Evolutionary conservation across 2,113 vertebrate genomes (phyloP).

Genomic region (Percina caprodes): DNA sequence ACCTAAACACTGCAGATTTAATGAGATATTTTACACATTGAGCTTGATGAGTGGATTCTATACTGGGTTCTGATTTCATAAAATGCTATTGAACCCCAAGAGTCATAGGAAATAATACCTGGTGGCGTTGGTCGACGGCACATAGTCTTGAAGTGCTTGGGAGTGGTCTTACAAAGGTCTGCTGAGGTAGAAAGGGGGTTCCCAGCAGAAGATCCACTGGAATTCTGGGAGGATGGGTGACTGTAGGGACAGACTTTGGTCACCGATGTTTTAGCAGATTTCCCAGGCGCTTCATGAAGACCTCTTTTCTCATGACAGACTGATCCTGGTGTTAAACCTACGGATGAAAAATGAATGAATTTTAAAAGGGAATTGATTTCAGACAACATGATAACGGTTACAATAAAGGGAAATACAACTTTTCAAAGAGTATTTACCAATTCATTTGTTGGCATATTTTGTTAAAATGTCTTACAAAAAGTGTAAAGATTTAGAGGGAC

Average conservation of each 20-base stretch:
- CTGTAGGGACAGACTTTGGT: slow-evolving; percentile 92
- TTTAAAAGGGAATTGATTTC: background rate
- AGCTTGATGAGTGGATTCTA: background rate
- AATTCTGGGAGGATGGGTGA: slow-evolving; percentile 85
- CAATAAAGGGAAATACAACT: background rate
- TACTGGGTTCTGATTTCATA: background rate
- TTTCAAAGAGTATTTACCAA: background rate
- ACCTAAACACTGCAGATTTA: background rate
- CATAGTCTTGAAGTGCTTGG: slow-evolving; percentile 96
- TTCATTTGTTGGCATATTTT: background rate
- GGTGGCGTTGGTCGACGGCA: slow-evolving; percentile 91
- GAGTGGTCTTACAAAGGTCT: slow-evolving; percentile 92
- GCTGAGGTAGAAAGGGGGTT: slow-evolving; percentile 92
- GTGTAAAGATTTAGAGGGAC: background rate
- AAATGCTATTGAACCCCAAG: background rate
- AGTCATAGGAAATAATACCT: slow-evolving; percentile 74
- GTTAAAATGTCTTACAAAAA: background rate
- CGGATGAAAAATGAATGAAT: background rate
- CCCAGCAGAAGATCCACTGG: slow-evolving; percentile 83
- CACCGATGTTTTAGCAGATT: slow-evolving; percentile 82
- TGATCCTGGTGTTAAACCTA: slow-evolving; percentile 78
- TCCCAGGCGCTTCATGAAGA: slow-evolving; percentile 84
- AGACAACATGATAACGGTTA: background rate
- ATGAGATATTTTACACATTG: background rate
- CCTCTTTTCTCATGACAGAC: slow-evolving; percentile 83